Base-by-base conservation (phyloP, 37 sponge, comb jelly and placozoan genomes). In the Aphrocallistes beatrix region DNA sequence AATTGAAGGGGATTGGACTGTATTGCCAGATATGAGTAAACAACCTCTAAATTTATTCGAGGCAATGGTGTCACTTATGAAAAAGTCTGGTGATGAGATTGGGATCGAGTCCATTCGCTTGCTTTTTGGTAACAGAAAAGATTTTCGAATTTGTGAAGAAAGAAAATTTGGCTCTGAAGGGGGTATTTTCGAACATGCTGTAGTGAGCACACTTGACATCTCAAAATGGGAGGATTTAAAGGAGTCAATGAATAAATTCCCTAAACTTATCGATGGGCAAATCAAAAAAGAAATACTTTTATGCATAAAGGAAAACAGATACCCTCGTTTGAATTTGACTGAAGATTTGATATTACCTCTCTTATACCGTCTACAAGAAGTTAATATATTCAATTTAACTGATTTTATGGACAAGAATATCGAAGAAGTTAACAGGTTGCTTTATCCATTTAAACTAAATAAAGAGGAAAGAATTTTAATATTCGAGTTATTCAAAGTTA, bases 41-140 rank as follows among this genome's bases (percentile, higher is more conserved):
- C 75, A 60, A 13, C 75, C 75, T 8, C 34, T 60, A 28, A 60
- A 60, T 28, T 30, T 60, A 13, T 60, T 60, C 21, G 75, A 60
- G 10, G 21, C 75, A 25, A 60, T 60, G 75, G n/a, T 60, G 10
- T 32, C 32, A 25, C 75, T 60, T 30, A 60, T 60, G 75, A 60
- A 60, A 28, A 1, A 60, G n/a, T 60, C 75, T 19, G 75, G 75
- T 60, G 75, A 60, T 60, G 75, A 60, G 21, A 60, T 60, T 28
- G 75, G 75, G n/a, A 30, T 60, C 32, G 75, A 60, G 34, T 3
- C 75, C 10, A 28, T 60, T 60, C 75, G 75, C 1, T 32, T 60
- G n/a, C 75, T 60, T 32, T 60, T 60, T 60, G 32, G n/a, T 21
- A 60, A 60, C n/a, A 60, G 75, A 60, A 60, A 60, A 30, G n/a